Evolutionary conservation across 2,113 vertebrate species (phyloP).

Genomic region (Python bivittatus): DNA sequence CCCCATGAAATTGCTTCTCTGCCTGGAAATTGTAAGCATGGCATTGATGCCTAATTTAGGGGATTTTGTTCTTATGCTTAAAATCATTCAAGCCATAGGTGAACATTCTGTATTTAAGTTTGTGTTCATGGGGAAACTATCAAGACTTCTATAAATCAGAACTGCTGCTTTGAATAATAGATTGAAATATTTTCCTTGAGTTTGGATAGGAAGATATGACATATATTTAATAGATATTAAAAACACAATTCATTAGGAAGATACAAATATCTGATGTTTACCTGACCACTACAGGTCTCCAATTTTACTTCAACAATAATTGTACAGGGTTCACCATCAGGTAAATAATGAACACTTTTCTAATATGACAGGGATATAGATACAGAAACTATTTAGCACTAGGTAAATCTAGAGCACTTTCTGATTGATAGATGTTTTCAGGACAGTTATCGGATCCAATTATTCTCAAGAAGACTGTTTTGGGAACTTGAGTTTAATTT

Average conservation of each 20-base stretch:
- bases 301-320: background rate
- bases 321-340: background rate
- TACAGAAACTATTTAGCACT: background rate
- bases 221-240: background rate
- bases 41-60: background rate
- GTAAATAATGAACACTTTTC: background rate
- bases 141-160: background rate
- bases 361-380: conserved; percentile 23
- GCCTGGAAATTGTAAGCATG: background rate
- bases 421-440: background rate
- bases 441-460: background rate
- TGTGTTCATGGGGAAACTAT: no score
- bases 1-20: background rate
- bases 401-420: background rate
- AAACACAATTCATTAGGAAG: background rate
- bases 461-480: background rate
- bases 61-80: background rate
- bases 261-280: background rate
- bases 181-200: background rate
- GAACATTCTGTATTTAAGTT: background rate
- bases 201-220: background rate
- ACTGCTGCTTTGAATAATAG: background rate
- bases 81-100: background rate
- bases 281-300: background rate
- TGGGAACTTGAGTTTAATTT: background rate